Evolutionary conservation across 1,140 invertebrate species (phyloP).

Genomic region (Macrosteles quadrilineatus): DNA sequence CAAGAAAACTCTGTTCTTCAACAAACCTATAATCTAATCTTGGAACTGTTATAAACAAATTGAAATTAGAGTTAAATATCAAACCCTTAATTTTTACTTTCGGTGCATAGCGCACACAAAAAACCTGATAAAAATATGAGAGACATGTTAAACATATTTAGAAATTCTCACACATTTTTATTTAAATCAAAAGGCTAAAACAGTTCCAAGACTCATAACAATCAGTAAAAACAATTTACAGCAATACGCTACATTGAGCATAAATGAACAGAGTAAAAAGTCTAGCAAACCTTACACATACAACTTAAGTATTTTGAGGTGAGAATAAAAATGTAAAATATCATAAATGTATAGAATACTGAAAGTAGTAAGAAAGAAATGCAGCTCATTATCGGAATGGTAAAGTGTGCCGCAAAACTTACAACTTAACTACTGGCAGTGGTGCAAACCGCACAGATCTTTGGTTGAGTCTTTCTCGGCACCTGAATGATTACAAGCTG

Average conservation of each 20-base stretch:
- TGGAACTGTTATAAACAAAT: no score
- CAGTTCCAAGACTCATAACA: background rate
- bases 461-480: background rate
- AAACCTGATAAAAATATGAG: no score
- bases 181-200: no score
- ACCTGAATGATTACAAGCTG: no score
- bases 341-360: conserved; percentile 2
- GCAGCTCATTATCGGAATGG: conserved; percentile 10
- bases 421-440: conserved; percentile 16
- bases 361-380: background rate
- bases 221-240: background rate
- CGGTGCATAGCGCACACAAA: no score
- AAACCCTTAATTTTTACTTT: no score
- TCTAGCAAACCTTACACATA: background rate
- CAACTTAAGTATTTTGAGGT: background rate
- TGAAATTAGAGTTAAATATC: no score
- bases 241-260: background rate
- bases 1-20: no score
- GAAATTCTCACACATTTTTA: no score
- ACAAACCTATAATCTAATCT: no score
- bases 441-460: conserved; percentile 18
- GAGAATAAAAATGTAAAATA: background rate
- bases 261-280: background rate
- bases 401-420: background rate
- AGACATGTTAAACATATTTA: no score